Evolutionary conservation across 35 echinoderm and acorn worm genomes (phyloP).

Genomic region (Ptychodera flava): DNA sequence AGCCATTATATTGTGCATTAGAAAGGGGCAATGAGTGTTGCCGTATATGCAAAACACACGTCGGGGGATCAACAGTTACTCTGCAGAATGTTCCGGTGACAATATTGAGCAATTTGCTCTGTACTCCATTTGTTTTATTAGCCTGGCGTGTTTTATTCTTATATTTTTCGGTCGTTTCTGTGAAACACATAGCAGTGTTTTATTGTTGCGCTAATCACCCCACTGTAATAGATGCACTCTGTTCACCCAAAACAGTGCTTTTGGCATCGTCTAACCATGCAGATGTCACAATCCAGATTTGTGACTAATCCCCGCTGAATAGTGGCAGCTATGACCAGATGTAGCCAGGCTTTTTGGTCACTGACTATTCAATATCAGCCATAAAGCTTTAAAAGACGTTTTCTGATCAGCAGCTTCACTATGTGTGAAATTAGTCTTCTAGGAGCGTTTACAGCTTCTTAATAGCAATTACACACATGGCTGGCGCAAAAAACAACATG

Average conservation of each 20-base stretch:
- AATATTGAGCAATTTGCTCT: neutral
- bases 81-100: neutral
- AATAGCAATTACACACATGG: neutral
- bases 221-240: neutral
- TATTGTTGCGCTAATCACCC: too few species aligned
- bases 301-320: neutral
- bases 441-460: neutral
- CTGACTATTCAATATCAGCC: neutral
- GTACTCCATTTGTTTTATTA: too few species aligned
- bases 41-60: neutral
- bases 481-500: neutral
- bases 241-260: neutral
- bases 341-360: neutral
- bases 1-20: neutral
- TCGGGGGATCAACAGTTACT: neutral
- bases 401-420: neutral
- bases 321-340: neutral
- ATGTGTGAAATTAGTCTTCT: neutral
- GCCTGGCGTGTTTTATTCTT: too few species aligned
- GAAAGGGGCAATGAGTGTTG: neutral
- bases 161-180: too few species aligned
- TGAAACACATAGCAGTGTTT: too few species aligned
- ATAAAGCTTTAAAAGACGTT: neutral
- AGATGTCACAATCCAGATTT: neutral
- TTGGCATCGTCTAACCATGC: neutral